Evolutionary conservation across 1,140 invertebrate genomes (phyloP).

Genomic region (Hormaphis cornu): DNA sequence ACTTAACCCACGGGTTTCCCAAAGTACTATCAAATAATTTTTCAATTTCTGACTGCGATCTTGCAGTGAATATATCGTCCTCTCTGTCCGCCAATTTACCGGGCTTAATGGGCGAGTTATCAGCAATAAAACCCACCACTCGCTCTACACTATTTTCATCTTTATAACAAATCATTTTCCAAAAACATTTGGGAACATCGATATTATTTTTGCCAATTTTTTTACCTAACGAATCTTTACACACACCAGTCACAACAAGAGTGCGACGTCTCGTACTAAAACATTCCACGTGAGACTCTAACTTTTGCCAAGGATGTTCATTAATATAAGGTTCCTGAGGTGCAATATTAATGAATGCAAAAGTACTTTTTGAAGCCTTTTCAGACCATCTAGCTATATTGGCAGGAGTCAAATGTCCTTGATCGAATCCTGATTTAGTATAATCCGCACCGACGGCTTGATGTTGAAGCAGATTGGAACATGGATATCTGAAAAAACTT

Average conservation of each 20-base stretch:
- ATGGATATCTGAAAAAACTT: conserved; percentile 15
- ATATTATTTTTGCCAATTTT: background rate
- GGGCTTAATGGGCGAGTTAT: background rate
- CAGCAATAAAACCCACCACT: conserved; percentile 27
- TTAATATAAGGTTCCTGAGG: conserved; percentile 29
- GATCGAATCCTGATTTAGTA: background rate
- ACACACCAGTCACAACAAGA: background rate
- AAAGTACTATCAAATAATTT: background rate
- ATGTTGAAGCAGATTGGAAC: background rate
- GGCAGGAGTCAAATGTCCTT: conserved; percentile 32
- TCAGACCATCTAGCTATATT: conserved; percentile 24
- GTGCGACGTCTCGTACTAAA: background rate
- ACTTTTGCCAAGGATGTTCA: conserved; percentile 9
- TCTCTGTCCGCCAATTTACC: background rate
- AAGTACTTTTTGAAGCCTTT: conserved; percentile 20
- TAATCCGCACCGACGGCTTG: conserved; percentile 11
- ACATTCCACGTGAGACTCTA: conserved; percentile 26
- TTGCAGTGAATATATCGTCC: conserved; percentile 16
- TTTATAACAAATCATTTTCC: conserved; percentile 34
- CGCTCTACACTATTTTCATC: conserved; percentile 10
- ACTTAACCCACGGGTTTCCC: conserved; percentile 6
- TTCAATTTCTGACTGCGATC: conserved; percentile 18
- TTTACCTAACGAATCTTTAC: background rate
- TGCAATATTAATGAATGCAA: conserved; percentile 30
- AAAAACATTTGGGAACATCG: conserved; percentile 20